Evolutionary conservation across 2,797 vertebrate genomes (phyloP), one percentile per base, ranked within the genome.

Genomic region (Astyanax mexicanus): DNA sequence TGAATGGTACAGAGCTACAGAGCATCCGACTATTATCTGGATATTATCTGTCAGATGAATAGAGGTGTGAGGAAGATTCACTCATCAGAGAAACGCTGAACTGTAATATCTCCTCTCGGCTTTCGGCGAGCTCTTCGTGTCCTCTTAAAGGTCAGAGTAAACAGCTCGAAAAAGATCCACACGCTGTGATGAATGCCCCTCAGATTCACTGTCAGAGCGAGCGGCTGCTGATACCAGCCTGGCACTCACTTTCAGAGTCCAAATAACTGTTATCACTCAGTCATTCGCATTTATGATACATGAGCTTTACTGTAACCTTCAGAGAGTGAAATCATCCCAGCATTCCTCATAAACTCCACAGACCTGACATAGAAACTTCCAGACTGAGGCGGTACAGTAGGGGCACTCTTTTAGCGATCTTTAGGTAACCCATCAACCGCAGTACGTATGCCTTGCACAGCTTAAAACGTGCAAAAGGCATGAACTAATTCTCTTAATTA

Each of bases 91-190:
- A 40, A 64, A 69, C 4, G 9, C 15, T 3, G 25, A 57, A 47
- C 17, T 57, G n/a, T 6, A 45, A 47, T 55, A 27, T 42, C 57
- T 52, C 37, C 19, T 52, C 19, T 17, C 11, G 25, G 15, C 17
- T 15, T 65, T 75, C 66, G 54, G 17, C 29, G 35, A n/a, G 25
- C 27, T 42, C 44, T 25, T 37, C 4, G 21, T 0, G 42, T 73
- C 64, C 65, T 79, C 64, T 25, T n/a, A 68, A 79, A 74, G 77
- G 72, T 79, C 77, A 79, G 38, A 64, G 72, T 65, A 38, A 79
- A 55, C 37, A 19, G 49, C 45, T 35, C 9, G 37, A 47, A 47
- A n/a, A 29, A 7, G 19, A 64, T 70, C 69, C 37, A 61, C n/a
- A 2, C 42, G 57, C 27, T 9, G 66, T 64, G 72, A 79, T 74